A percentile compares a stretch with the other conserved stretches of the same genome.
Conservation (phyloP, 2,888 invertebrate species). For the Sarcophaga caerulescens region DNA sequence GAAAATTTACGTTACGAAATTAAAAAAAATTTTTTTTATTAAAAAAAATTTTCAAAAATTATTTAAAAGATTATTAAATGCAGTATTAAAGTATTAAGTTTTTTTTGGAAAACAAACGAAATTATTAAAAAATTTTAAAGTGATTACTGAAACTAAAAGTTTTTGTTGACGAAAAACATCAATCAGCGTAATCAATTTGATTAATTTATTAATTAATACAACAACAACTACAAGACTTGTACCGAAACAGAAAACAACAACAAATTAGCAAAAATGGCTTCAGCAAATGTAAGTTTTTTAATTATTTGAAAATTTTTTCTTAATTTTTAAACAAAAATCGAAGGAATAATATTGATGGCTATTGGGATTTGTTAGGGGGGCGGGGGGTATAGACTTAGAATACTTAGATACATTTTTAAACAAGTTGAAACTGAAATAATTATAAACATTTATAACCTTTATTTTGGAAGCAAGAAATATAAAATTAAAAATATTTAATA, state of each 20-base stretch:
- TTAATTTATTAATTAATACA: background rate
- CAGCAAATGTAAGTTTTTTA: slow-evolving; percentile 75
- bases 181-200: background rate
- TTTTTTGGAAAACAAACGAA: slow-evolving; percentile 23
- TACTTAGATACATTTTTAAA: no score
- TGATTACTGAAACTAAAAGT: slow-evolving; percentile 22
- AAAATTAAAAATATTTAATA: no score
- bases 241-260: slow-evolving; percentile 24
- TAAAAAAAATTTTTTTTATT: slow-evolving; percentile 27
- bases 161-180: background rate
- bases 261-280: slow-evolving; percentile 72
- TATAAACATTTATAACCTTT: no score
- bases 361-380: background rate
- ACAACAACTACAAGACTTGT: background rate
- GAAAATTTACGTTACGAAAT: slow-evolving; percentile 34
- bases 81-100: slow-evolving; percentile 37
- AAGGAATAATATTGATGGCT: background rate
- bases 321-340: background rate
- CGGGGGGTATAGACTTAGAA: no score
- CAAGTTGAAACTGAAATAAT: no score
- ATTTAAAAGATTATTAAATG: background rate
- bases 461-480: no score
- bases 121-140: slow-evolving; percentile 37
- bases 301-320: background rate
- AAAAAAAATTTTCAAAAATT: slow-evolving; percentile 24